These are phyloP conservation scores for Gymnothorax javanicus DNA, from an alignment of 2,797 vertebrate species.

Conservation along the genomic window DNA sequence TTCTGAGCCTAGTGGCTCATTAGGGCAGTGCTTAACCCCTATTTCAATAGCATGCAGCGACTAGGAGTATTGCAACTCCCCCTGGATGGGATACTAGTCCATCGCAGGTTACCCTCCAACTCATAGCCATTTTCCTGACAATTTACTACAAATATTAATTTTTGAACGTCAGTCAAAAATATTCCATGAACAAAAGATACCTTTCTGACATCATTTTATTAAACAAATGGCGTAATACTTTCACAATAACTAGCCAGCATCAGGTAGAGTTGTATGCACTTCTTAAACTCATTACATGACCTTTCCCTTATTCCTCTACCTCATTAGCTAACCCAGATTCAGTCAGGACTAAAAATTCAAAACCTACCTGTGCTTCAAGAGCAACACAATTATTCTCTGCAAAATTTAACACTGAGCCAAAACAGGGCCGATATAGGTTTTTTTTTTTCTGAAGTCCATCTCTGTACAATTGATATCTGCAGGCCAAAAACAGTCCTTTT, in stretches of 20 bases:
- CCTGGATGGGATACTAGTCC: too few relatives aligned
- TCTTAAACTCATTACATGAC: conserved; percentile 57
- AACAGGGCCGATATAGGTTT: too few relatives aligned
- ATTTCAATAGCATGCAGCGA: too few relatives aligned
- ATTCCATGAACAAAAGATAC: background rate
- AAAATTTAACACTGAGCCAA: conserved; percentile 20
- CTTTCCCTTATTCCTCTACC: conserved; percentile 40
- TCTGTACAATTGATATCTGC: background rate
- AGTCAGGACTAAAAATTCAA: background rate
- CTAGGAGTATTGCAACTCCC: too few relatives aligned
- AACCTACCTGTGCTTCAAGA: conserved; percentile 20
- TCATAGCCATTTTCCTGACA: too few relatives aligned
- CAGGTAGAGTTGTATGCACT: conserved; percentile 56
- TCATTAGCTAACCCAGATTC: conserved; percentile 2
- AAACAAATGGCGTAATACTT: conserved; percentile 71
- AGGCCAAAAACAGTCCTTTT: background rate
- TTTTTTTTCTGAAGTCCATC: background rate
- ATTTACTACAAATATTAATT: background rate
- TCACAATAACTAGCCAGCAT: conserved; percentile 69
- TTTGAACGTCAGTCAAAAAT: background rate
- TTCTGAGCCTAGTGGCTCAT: too few relatives aligned
- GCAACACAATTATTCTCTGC: conserved; percentile 13
- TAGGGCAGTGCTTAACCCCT: too few relatives aligned
- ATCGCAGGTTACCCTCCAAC: too few relatives aligned
- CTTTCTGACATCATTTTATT: conserved; percentile 65